These are phyloP conservation scores for Misgurnus anguillicaudatus DNA, from an alignment of 2,113 vertebrate species.

Conservation along the genomic window DNA sequence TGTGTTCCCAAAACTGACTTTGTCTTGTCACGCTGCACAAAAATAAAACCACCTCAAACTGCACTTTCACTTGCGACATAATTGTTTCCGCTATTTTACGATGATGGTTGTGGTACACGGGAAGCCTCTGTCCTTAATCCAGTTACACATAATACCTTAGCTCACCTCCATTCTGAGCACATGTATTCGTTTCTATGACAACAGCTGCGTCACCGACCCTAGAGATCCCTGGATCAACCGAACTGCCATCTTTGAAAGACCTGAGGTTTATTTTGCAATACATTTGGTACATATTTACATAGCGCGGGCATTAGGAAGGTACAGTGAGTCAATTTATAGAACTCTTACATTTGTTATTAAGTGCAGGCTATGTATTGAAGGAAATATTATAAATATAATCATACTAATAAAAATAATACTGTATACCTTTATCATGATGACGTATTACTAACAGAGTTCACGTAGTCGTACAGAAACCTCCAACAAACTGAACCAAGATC, in stretches of 20 bases:
- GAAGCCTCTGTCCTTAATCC: conserved; percentile 40
- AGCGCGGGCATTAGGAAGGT: neutral
- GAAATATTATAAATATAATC: neutral
- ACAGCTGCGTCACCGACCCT: conserved; percentile 31
- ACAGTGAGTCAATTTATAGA: neutral
- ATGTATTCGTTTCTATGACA: conserved; percentile 48
- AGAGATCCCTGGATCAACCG: conserved; percentile 22
- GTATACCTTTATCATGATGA: conserved; percentile 8
- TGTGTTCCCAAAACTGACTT: neutral
- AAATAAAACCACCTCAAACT: neutral
- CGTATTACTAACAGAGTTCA: neutral
- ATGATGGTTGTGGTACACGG: neutral
- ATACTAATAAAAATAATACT: neutral
- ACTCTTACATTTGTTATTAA: neutral
- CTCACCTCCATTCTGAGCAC: conserved; percentile 38
- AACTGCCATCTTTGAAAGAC: conserved; percentile 22
- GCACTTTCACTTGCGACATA: neutral
- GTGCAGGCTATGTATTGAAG: neutral
- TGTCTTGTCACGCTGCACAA: neutral
- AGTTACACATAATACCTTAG: conserved; percentile 19
- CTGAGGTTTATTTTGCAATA: conserved; percentile 22
- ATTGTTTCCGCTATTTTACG: conserved; percentile 6
- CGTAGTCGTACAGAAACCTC: neutral
- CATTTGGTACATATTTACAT: neutral
- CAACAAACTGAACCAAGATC: neutral